Base-by-base conservation (phyloP, 2,888 invertebrate species). In the Oscheius sp. region DNA sequence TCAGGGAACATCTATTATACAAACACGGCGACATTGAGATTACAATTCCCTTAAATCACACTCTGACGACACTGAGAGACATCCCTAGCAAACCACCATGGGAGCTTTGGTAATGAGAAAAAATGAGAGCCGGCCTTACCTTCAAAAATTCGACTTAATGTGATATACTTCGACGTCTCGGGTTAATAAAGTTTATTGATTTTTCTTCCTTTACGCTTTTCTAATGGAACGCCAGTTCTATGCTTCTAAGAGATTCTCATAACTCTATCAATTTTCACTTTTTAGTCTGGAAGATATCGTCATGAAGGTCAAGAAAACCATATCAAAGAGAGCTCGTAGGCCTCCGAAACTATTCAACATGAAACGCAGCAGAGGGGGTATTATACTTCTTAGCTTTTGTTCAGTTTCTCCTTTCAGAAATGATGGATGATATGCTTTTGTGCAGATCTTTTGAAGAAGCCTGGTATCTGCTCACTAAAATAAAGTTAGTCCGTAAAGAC, bases 11-110 rank as follows among this genome's bases (percentile, higher is more conserved):
- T 33, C 51, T 76, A 21, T 55, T 76, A 5, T 76, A 76, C 57
- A 50, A 53, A 21, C 21, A 72, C 35, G 60, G 57, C 2, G n/a
- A 53, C 5, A 55, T 73, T 21, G 60, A 53, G 35, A 11, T 76
- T 35, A 76, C 76, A 4, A 76, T 76, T 21, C 76, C 76, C 5
- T n/a, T 76, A 11, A 76, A 76, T 33, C 76, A 76, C 57, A 60
- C 76, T n/a, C 53, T 65, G 2, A 73, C 76, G 9, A 47, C 51
- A 32, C 35, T 73, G 5, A 29, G 62, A 21, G 73, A 76, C 42
- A 63, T 76, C 1, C 76, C 73, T 13, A 76, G 76, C 62, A 76
- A 76, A 58, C 76, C 76, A 7, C 76, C 76, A 58, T 76, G 76
- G 76, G 76, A 76, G 48, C 48, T 76, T 2, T 76, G 76, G 76